Evolutionary conservation across 2,888 invertebrate species (phyloP), one percentile per base, ranked within the genome.

Genomic region (Ichneumoninae sp.): DNA sequence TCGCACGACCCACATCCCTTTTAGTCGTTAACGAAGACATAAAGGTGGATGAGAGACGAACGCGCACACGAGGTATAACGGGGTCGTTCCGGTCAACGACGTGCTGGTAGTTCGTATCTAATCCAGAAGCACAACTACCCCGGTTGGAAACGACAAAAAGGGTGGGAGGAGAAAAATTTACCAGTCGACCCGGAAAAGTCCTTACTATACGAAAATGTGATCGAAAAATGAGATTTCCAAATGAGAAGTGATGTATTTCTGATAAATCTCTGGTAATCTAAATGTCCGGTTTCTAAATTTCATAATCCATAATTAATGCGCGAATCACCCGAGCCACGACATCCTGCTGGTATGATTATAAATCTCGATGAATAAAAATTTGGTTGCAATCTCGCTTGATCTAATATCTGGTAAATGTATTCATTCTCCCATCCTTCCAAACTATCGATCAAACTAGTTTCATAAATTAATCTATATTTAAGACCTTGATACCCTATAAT

Each of bases 61-160:
- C 63, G 63, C 33, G 69, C 36, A 47, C 54, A 60, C 6, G 54
- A 19, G 33, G n/a, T 54, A 33, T 44, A 57, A 47, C 16, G 36
- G 50, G 30, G 22, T 69, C 79, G 65, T 65, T 79, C 13, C 26
- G 63, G 57, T 54, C 65, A 75, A 79, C 71, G 57, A 76, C 83
- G 57, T 50, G 54, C 73, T 10, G 50, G 19, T 19, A 40, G 63
- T 70, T 63, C 44, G 68, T 57, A 70, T 57, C 70, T 71, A 75
- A 75, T 74, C 16, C 75, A 22, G 47, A 47, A 74, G 33, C 22
- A 65, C 30, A 40, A 63, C 30, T 44, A 33, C 65, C 63, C 19
- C 30, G 1, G 47, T 19, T 65, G 74, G 36, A 52, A 76, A 54
- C 26, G 26, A 8, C 52, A 52, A 26, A 66, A 54, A 54, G 54